Conservation (phyloP, 1,140 invertebrate species). For the Pseudomyrmex cubaensis region DNA sequence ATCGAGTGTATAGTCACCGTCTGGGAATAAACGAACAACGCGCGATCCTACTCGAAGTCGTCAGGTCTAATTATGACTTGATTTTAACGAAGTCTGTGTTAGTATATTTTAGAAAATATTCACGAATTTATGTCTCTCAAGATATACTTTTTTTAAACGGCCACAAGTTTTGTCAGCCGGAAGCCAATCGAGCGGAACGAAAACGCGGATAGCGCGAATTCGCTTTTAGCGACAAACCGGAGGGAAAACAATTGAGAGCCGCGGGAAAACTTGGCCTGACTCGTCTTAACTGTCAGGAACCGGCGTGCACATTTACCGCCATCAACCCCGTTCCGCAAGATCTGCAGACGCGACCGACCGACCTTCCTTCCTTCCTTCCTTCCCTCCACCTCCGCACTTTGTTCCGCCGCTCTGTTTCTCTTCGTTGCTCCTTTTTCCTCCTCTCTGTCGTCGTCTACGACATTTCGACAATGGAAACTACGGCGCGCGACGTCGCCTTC, state of each 20-base stretch:
- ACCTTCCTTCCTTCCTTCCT: background rate
- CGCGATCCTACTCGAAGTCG: background rate
- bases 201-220: background rate
- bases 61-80: slow-evolving; percentile 9
- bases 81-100: background rate
- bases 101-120: background rate
- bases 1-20: slow-evolving; percentile 17
- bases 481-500: slow-evolving; percentile 46
- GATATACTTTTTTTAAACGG: no score
- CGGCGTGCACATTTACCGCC: slow-evolving; percentile 63
- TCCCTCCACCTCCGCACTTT: slow-evolving; percentile 44
- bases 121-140: background rate
- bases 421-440: slow-evolving; percentile 61
- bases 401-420: slow-evolving; percentile 16
- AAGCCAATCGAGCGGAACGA: background rate
- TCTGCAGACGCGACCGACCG: slow-evolving; percentile 8
- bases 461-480: slow-evolving; percentile 76
- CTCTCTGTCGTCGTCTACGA: slow-evolving; percentile 31
- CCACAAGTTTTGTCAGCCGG: no score
- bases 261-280: slow-evolving; percentile 69
- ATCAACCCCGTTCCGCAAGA: slow-evolving; percentile 31
- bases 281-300: slow-evolving; percentile 71
- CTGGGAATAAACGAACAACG: slow-evolving; percentile 22
- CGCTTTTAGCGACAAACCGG: background rate
- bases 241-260: slow-evolving; percentile 74